phyloP scores from a whole-genome alignment of 2,888 invertebrate genomes.

The Napeogenes inachia region DNA sequence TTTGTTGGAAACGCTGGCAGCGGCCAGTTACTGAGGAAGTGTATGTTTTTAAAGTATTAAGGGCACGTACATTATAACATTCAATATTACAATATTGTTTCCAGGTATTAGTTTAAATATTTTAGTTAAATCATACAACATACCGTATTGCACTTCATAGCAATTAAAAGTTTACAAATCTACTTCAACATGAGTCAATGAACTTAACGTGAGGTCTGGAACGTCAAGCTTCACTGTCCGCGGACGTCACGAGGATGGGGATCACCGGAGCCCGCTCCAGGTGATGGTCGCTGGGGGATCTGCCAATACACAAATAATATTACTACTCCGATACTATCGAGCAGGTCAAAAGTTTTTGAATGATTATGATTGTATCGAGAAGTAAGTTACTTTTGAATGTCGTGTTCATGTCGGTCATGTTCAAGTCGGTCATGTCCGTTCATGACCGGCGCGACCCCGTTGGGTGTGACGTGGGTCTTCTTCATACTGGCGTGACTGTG shows the following conservation, averaged over 20 bases:
- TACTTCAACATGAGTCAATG: constrained; percentile 28
- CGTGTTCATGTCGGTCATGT: constrained; percentile 52
- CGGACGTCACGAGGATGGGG: constrained; percentile 67
- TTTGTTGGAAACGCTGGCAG: constrained; percentile 1
- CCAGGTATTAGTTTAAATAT: too few relatives aligned
- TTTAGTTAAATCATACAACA: background rate
- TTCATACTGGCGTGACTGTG: constrained; percentile 71
- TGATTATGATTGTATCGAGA: too few relatives aligned
- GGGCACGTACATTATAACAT: background rate
- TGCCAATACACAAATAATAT: constrained; percentile 33
- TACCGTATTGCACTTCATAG: background rate
- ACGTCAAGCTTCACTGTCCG: constrained; percentile 59
- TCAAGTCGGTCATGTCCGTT: constrained; percentile 53
- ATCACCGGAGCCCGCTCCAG: constrained; percentile 52
- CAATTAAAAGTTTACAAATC: constrained; percentile 8
- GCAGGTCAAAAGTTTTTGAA: too few relatives aligned
- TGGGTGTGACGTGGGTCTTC: constrained; percentile 58
- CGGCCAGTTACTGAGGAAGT: background rate
- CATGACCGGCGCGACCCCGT: constrained; percentile 57
- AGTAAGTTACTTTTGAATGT: constrained; percentile 59
- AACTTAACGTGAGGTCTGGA: constrained; percentile 24
- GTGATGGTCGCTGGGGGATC: constrained; percentile 60
- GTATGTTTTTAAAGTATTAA: background rate
- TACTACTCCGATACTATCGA: too few relatives aligned
- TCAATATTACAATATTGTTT: background rate